These are phyloP conservation scores for Hoplostethus mediterraneus DNA, from an alignment of 2,797 vertebrate genomes.

Conservation along the genomic window DNA sequence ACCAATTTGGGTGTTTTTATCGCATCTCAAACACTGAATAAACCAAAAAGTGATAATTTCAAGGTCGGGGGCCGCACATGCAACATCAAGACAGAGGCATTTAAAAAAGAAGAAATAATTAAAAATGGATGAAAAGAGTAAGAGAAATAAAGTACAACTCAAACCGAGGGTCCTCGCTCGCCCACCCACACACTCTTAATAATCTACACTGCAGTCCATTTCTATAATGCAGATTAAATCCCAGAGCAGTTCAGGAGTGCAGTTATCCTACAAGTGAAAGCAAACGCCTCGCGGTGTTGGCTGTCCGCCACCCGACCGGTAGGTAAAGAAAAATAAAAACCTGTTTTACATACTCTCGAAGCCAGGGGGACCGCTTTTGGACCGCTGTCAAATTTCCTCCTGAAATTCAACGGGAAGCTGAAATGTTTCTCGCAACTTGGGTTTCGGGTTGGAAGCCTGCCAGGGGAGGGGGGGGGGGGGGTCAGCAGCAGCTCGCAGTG, in stretches of 20 bases:
- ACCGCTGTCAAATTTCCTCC: slow-evolving; percentile 69
- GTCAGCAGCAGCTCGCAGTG: slow-evolving; percentile 71
- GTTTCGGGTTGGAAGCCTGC: slow-evolving; percentile 53
- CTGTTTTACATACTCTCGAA: slow-evolving; percentile 74
- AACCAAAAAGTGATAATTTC: slow-evolving; percentile 2
- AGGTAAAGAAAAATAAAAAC: slow-evolving; percentile 70
- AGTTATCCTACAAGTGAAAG: slow-evolving; percentile 74
- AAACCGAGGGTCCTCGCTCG: slow-evolving; percentile 47
- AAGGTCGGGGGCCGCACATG: too few relatives aligned
- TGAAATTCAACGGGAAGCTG: slow-evolving; percentile 56
- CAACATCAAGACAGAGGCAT: slow-evolving; percentile 30
- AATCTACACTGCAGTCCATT: slow-evolving; percentile 75
- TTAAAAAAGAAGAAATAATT: too few relatives aligned
- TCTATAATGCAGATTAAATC: slow-evolving; percentile 75
- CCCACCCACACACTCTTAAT: slow-evolving; percentile 76
- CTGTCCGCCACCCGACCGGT: slow-evolving; percentile 80
- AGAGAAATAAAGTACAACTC: slow-evolving; percentile 18
- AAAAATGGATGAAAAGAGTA: slow-evolving; percentile 28
- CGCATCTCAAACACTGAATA: slow-evolving; percentile 7
- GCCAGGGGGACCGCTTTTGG: slow-evolving; percentile 75
- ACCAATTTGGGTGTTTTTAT: slow-evolving; percentile 24
- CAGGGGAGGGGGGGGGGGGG: too few relatives aligned
- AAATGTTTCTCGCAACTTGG: slow-evolving; percentile 41
- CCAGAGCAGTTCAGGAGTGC: slow-evolving; percentile 68
- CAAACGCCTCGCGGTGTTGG: slow-evolving; percentile 81